A percentile compares a stretch with the other conserved stretches of the same genome.
Conservation (phyloP, 2,113 vertebrate species). For the Phoxinus phoxinus region DNA sequence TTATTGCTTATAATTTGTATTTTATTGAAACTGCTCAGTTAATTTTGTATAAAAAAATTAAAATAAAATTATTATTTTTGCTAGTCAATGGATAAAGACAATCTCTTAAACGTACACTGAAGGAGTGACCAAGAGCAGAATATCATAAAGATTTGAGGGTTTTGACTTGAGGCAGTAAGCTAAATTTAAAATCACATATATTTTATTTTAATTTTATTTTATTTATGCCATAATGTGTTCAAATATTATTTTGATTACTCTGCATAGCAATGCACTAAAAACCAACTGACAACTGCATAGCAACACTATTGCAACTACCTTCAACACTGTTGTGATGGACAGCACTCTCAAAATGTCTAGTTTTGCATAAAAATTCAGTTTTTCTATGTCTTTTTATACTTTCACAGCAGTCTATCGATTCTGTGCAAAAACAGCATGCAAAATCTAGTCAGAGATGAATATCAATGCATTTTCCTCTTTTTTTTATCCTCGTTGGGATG, state of each 20-base stretch:
- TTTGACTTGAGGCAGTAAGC: neutral
- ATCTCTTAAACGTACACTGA: neutral
- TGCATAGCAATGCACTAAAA: neutral
- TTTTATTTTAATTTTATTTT: too few species aligned
- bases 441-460: slow-evolving; percentile 22
- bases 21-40: neutral
- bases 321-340: neutral
- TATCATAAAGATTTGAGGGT: neutral
- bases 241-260: neutral
- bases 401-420: slow-evolving; percentile 25
- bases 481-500: neutral
- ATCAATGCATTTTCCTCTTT: neutral
- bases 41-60: neutral
- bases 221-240: neutral
- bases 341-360: neutral
- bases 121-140: neutral
- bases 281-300: neutral
- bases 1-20: neutral
- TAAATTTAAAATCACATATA: too few species aligned
- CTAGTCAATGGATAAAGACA: neutral
- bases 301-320: neutral
- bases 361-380: neutral
- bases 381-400: neutral
- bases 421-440: neutral
- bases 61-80: neutral